phyloP scores from a whole-genome alignment of 1,140 invertebrate species.

The Pachypeltis micranthus region DNA sequence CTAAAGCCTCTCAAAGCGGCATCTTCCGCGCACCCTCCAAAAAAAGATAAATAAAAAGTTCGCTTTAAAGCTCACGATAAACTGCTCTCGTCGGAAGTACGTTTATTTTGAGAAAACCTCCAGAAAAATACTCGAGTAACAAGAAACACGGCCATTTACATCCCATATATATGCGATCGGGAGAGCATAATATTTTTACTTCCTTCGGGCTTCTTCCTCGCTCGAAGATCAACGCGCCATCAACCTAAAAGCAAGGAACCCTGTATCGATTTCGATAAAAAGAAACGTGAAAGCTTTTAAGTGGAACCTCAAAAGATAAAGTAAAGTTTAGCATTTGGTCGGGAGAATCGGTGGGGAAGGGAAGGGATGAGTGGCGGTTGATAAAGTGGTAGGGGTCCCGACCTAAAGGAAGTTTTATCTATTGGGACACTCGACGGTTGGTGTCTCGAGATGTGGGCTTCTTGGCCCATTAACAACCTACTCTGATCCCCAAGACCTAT shows the following conservation, averaged over 20 bases:
- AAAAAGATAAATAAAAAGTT: no score
- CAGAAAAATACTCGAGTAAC: neutral
- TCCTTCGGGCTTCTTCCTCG: neutral
- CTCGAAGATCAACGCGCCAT: neutral
- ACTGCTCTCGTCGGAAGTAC: no score
- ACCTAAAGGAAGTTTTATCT: conserved; percentile 7
- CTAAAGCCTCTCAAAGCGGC: no score
- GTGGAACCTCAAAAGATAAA: conserved; percentile 7
- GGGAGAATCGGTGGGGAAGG: no score
- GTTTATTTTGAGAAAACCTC: no score
- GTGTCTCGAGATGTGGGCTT: neutral
- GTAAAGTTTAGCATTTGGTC: conserved; percentile 4
- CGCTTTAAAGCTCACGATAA: no score
- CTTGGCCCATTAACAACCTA: neutral
- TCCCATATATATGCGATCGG: neutral
- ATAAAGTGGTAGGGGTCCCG: neutral
- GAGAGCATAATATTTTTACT: neutral
- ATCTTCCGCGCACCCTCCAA: no score
- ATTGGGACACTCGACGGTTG: neutral
- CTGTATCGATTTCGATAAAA: conserved; percentile 4
- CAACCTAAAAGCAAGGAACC: neutral
- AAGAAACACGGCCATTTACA: neutral
- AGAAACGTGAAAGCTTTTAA: conserved; percentile 3
- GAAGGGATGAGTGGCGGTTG: neutral
- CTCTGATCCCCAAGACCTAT: no score